phyloP scores from a whole-genome alignment of 2,888 invertebrate species.

The Schizotus pectinicornis region DNA sequence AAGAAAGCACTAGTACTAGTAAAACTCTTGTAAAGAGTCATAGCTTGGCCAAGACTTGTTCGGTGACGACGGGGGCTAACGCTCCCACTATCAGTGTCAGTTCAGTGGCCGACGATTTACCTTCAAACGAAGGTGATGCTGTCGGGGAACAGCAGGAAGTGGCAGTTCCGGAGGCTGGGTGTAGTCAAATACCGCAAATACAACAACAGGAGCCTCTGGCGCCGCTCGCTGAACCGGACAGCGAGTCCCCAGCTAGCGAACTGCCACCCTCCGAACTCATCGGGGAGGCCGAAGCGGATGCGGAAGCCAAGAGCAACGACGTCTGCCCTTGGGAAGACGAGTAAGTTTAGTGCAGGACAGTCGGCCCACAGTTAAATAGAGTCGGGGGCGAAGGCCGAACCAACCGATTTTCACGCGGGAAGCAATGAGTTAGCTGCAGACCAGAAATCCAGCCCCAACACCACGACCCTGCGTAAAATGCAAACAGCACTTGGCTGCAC shows the following conservation, averaged over 20 bases:
- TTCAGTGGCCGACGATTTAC: slow-evolving; percentile 70
- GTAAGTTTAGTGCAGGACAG: slow-evolving; percentile 64
- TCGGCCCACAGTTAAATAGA: slow-evolving; percentile 4
- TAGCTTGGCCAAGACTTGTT: slow-evolving; percentile 56
- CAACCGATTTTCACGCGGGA: too few species aligned
- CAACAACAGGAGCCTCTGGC: slow-evolving; percentile 60
- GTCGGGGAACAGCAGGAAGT: neutral
- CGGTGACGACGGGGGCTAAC: slow-evolving; percentile 51
- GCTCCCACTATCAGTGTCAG: slow-evolving; percentile 75
- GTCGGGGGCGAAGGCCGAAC: too few species aligned
- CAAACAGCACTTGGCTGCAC: too few species aligned
- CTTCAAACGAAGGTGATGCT: slow-evolving; percentile 29
- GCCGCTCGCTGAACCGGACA: slow-evolving; percentile 73
- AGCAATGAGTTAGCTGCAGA: too few species aligned
- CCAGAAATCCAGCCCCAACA: too few species aligned
- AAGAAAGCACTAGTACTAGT: slow-evolving; percentile 44
- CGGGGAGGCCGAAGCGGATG: slow-evolving; percentile 43
- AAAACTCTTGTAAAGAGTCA: slow-evolving; percentile 55
- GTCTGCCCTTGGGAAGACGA: slow-evolving; percentile 96
- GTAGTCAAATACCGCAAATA: neutral
- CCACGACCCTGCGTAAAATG: too few species aligned
- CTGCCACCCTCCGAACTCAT: slow-evolving; percentile 57
- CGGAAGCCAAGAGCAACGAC: slow-evolving; percentile 73
- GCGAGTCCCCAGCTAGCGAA: slow-evolving; percentile 71
- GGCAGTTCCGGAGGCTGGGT: too few species aligned